Conservation (phyloP, 1,140 invertebrate species). For the Meteorus sp. region DNA sequence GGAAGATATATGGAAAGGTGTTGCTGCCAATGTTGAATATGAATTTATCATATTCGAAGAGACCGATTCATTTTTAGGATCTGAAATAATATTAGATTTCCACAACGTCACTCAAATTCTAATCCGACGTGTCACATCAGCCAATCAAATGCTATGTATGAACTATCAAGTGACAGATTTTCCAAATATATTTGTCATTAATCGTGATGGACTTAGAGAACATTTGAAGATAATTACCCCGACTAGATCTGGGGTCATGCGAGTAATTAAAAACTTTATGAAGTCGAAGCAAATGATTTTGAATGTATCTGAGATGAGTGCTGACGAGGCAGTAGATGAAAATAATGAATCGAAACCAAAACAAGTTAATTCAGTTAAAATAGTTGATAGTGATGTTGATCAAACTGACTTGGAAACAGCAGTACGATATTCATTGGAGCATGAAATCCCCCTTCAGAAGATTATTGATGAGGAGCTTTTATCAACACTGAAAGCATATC, state of each 20-base stretch:
- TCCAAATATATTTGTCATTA: slow-evolving; percentile 60
- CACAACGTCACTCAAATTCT: slow-evolving; percentile 58
- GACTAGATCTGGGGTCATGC: slow-evolving; percentile 50
- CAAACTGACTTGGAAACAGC: slow-evolving; percentile 86
- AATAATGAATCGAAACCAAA: background rate
- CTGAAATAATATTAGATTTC: slow-evolving; percentile 67
- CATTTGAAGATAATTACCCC: slow-evolving; percentile 52
- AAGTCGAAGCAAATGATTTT: slow-evolving; percentile 47
- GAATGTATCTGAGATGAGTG: slow-evolving; percentile 24
- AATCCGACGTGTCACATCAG: slow-evolving; percentile 61
- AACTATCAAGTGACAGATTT: slow-evolving; percentile 57
- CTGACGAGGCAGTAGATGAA: background rate
- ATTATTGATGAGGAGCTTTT: slow-evolving; percentile 71
- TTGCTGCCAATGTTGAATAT: slow-evolving; percentile 47
- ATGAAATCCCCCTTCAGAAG: slow-evolving; percentile 76
- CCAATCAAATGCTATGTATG: slow-evolving; percentile 58
- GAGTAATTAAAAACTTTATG: slow-evolving; percentile 56
- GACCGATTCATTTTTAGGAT: slow-evolving; percentile 60
- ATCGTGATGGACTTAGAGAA: slow-evolving; percentile 48
- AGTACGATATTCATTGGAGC: slow-evolving; percentile 74
- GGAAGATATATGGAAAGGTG: slow-evolving; percentile 56
- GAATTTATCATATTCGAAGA: slow-evolving; percentile 67
- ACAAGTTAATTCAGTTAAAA: background rate
- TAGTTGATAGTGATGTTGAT: slow-evolving; percentile 64
- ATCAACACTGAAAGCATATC: slow-evolving; percentile 71